A percentile compares a stretch with the other conserved stretches of the same genome.
phyloP scores from a whole-genome alignment of 2,113 vertebrate genomes.

The Alligator sinensis region DNA sequence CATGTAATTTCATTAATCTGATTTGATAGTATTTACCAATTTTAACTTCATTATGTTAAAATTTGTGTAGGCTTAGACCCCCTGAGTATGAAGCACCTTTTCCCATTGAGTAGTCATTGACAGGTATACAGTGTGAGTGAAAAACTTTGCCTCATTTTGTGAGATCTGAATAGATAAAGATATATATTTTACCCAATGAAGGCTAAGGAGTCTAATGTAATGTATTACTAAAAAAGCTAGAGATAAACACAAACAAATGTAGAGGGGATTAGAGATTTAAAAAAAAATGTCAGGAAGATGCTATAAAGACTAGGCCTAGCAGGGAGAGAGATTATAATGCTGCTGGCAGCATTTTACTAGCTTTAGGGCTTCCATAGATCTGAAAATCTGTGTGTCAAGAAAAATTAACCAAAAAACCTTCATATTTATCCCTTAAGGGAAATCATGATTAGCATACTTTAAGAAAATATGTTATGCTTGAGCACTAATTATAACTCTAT shows the following conservation, averaged over 20 bases:
- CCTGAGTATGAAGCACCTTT: background rate
- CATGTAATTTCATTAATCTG: background rate
- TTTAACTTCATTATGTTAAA: background rate
- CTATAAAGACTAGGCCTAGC: background rate
- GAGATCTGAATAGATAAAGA: no score
- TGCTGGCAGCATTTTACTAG: background rate
- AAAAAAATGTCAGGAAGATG: background rate
- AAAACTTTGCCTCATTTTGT: background rate
- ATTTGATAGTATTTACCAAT: background rate
- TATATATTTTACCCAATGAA: no score
- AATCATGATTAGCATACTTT: background rate
- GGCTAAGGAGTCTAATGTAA: background rate
- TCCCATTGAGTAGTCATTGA: background rate
- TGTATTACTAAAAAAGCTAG: background rate
- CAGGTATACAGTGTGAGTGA: background rate
- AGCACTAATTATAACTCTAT: background rate
- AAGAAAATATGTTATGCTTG: slow-evolving; percentile 12
- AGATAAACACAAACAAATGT: background rate
- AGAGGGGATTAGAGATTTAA: background rate
- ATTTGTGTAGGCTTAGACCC: background rate
- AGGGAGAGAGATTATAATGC: background rate
- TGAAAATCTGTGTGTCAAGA: background rate
- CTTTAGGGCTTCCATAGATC: background rate
- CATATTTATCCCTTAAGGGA: background rate
- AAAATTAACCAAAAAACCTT: background rate